A percentile compares a stretch with the other conserved stretches of the same genome.
Conservation (phyloP, 1,140 invertebrate species). For the Probaryconus sp. region DNA sequence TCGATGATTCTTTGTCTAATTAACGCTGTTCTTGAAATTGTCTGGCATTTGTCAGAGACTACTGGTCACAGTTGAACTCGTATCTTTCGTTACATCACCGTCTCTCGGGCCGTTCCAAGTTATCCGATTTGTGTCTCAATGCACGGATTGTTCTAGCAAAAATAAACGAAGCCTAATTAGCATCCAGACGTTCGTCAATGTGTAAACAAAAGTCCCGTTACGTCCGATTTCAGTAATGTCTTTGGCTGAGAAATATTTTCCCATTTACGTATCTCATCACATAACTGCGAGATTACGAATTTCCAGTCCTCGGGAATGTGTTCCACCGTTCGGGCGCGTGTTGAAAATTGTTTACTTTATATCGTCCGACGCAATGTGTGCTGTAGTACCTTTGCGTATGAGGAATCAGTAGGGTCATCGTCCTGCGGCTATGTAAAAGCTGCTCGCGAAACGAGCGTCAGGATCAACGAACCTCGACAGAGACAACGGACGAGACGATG, state of each 20-base stretch:
- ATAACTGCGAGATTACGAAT: slow-evolving; percentile 40
- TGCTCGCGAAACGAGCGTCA: slow-evolving; percentile 59
- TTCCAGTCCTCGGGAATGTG: slow-evolving; percentile 51
- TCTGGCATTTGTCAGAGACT: no score
- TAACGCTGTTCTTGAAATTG: no score
- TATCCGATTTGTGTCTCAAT: no score
- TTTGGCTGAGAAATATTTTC: no score
- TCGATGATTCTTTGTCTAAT: no score
- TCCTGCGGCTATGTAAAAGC: slow-evolving; percentile 60
- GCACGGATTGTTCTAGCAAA: no score
- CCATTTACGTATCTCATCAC: no score
- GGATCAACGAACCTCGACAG: slow-evolving; percentile 64
- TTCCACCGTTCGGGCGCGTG: slow-evolving; percentile 13
- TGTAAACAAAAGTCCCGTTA: slow-evolving; percentile 40
- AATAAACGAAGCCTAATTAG: no score
- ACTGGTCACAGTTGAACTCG: no score
- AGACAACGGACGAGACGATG: slow-evolving; percentile 55
- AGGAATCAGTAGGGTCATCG: slow-evolving; percentile 61
- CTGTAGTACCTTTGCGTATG: slow-evolving; percentile 58
- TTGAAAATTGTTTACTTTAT: slow-evolving; percentile 30
- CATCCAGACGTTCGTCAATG: slow-evolving; percentile 34
- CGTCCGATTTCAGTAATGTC: no score
- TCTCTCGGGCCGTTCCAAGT: no score
- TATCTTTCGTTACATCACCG: no score
- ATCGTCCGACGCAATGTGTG: slow-evolving; percentile 20